phyloP scores from a whole-genome alignment of 2,113 vertebrate species.

The Microcebus tavaratra region DNA sequence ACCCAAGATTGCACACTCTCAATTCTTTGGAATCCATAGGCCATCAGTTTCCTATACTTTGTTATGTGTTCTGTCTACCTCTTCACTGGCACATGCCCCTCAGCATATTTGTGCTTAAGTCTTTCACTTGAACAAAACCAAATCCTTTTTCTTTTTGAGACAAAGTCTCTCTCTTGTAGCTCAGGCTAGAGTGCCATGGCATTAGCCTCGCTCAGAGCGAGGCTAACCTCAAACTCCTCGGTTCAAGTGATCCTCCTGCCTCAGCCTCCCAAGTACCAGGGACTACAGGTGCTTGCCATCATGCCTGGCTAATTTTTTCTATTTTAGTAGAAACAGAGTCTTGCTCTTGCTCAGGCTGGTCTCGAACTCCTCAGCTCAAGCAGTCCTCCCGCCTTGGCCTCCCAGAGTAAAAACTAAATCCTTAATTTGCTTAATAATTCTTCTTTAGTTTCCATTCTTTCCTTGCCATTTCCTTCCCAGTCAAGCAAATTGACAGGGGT shows the following conservation, averaged over 20 bases:
- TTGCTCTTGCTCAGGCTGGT: too few relatives aligned
- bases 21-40: background rate
- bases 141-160: background rate
- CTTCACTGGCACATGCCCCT: background rate
- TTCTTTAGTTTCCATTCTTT: background rate
- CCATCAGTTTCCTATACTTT: background rate
- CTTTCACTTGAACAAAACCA: background rate
- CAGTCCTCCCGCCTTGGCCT: too few relatives aligned
- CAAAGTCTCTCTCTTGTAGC: too few relatives aligned
- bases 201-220: too few relatives aligned
- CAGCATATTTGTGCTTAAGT: background rate
- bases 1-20: background rate
- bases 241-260: too few relatives aligned
- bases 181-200: too few relatives aligned
- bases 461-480: background rate
- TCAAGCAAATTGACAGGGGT: background rate
- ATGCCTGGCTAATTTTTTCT: too few relatives aligned
- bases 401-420: background rate
- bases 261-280: too few relatives aligned
- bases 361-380: too few relatives aligned
- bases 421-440: background rate
- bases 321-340: too few relatives aligned
- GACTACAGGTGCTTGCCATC: too few relatives aligned
- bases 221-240: too few relatives aligned
- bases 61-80: background rate